phyloP scores from a whole-genome alignment of 37 sponge, comb jelly and placozoan species.

The Amphimedon queenslandica region DNA sequence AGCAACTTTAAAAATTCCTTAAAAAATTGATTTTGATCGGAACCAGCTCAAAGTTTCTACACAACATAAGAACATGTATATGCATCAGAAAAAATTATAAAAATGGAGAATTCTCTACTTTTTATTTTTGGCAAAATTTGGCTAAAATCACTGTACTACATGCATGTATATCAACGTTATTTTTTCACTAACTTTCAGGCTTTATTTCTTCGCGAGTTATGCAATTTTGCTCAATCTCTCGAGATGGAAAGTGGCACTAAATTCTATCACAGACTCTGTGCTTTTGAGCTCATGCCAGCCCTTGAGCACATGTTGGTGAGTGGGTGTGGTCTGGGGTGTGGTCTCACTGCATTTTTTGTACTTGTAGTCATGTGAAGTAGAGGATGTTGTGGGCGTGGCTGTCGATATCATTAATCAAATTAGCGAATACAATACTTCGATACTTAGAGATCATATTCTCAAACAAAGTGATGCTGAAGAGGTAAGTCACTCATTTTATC shows the following conservation, averaged over 20 bases:
- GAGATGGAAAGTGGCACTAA: constrained; percentile 29
- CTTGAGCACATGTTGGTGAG: constrained; percentile 70
- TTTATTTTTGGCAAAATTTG: too few species aligned
- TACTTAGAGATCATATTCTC: constrained; percentile 56
- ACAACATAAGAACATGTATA: too few species aligned
- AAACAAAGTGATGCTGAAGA: constrained; percentile 11
- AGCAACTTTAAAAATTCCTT: too few species aligned
- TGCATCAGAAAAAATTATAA: too few species aligned
- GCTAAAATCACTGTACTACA: too few species aligned
- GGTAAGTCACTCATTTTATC: background rate
- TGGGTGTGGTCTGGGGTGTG: background rate
- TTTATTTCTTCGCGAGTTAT: constrained; percentile 29
- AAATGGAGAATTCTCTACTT: too few species aligned
- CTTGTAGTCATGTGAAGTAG: constrained; percentile 67
- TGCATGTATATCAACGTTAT: too few species aligned
- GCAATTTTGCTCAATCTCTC: constrained; percentile 30
- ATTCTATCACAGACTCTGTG: constrained; percentile 36
- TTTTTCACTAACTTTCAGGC: constrained; percentile 16
- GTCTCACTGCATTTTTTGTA: background rate
- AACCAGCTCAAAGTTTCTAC: too few species aligned
- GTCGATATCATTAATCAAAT: constrained; percentile 75
- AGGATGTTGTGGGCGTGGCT: constrained; percentile 46
- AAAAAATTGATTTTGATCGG: too few species aligned
- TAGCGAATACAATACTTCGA: constrained; percentile 45
- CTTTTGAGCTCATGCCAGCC: constrained; percentile 52